These are phyloP conservation scores for Bergia sp. DNA, from an alignment of 92 coral and sea anemone genomes.

Conservation along the genomic window DNA sequence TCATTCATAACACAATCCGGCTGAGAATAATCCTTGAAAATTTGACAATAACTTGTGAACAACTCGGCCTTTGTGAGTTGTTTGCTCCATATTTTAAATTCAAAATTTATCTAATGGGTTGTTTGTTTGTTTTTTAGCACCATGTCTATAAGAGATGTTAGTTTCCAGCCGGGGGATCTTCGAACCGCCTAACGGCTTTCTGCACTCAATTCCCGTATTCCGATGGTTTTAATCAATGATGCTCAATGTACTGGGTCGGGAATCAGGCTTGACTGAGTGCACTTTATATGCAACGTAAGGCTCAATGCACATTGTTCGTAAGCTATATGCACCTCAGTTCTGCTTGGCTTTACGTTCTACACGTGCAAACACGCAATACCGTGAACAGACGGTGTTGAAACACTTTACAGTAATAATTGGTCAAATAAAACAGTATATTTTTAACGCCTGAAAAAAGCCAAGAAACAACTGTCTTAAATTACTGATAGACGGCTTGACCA, in stretches of 20 bases:
- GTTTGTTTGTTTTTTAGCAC: neutral
- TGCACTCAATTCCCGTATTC: neutral
- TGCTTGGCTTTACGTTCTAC: neutral
- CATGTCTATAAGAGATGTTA: neutral
- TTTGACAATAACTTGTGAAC: neutral
- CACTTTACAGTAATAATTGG: neutral
- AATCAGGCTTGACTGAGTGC: neutral
- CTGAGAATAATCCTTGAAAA: neutral
- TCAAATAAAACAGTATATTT: neutral
- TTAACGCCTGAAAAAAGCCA: neutral
- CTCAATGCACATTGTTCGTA: slow-evolving; percentile 11
- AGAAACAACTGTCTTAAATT: neutral
- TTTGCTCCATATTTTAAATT: neutral
- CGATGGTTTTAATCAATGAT: slow-evolving; percentile 6
- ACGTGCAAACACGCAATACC: slow-evolving; percentile 8
- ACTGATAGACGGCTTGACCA: neutral
- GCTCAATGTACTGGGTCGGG: neutral
- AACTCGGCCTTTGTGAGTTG: neutral
- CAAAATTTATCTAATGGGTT: neutral
- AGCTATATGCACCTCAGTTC: neutral
- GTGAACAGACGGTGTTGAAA: neutral
- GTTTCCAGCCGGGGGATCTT: slow-evolving; percentile 10
- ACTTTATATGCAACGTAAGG: neutral
- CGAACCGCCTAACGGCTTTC: neutral
- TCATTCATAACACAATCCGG: neutral